Evolutionary conservation across 2,113 vertebrate species (phyloP), one percentile per base, ranked within the genome.

Genomic region (Labeo catla): DNA sequence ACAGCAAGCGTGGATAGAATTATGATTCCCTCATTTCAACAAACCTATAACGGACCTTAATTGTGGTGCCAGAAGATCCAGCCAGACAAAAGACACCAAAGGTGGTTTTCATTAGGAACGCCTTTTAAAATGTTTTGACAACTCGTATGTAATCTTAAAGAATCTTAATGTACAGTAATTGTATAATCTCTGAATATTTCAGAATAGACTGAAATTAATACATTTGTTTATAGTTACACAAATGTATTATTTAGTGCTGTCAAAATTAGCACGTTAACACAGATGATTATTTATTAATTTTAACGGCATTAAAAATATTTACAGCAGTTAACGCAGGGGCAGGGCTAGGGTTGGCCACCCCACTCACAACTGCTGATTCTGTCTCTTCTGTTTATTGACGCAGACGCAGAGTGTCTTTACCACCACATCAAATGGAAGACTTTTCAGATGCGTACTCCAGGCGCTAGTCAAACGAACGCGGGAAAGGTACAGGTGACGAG

Each of bases 1-100:
- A 61, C 43, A 68, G 76, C 68, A 15, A 59, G 28, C 76, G 66
- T 88, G 84, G 84, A 70, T 84, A 54, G 83, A 88, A 88, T 88
- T 68, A 80, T 81, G 77, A 88, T 88, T 43, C 49, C 19, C 83
- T 81, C 23, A 77, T 85, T 79, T 85, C 2, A 76, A 73, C 83
- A n/a, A 28, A 65, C 28, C 52, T 73, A 36, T 43, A 45, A 76
- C 12, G n/a, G 52, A 85, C 63, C 15, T 8, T 47, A 65, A 65
- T 34, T 66, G 45, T 28, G 57, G 16, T 10, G 78, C 39, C 39
- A 50, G n/a, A 83, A 63, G 84, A 52, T 28, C 49, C 13, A 86
- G 68, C 4, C 23, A 81, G 77, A 86, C 79, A 68, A 85, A 86
- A 86, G 39, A 73, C 16, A 12, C 1, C 50, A 15, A 16, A 66